Evolutionary conservation across 2,888 invertebrate species (phyloP).

Genomic region (Tiliacea aurago): DNA sequence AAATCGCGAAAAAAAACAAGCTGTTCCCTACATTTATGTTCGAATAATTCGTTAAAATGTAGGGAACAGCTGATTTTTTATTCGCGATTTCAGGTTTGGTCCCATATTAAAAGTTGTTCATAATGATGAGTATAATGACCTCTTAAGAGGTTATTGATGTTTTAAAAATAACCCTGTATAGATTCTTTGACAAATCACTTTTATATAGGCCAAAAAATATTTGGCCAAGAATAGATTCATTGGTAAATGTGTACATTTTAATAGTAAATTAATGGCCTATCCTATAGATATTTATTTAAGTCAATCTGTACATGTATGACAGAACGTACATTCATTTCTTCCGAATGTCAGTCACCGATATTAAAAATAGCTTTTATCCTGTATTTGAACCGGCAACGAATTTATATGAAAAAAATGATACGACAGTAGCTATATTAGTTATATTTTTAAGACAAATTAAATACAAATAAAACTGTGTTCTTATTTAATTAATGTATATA

Average conservation of each 20-base stretch:
- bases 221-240: neutral
- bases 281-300: conserved; percentile 1
- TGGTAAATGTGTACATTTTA: conserved; percentile 10
- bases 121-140: no score
- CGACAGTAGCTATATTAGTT: conserved; percentile 40
- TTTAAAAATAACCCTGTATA: no score
- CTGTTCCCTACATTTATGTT: no score
- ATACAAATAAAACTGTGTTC: conserved; percentile 65
- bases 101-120: no score
- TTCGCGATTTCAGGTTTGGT: no score
- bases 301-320: conserved; percentile 24
- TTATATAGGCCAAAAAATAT: neutral
- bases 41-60: no score
- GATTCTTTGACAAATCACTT: neutral
- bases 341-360: neutral
- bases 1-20: no score
- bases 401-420: conserved; percentile 49
- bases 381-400: conserved; percentile 59
- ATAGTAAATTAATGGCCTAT: conserved; percentile 8
- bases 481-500: conserved; percentile 50
- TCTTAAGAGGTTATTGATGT: no score
- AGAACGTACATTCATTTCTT: conserved; percentile 1
- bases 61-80: no score
- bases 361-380: neutral
- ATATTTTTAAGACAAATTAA: conserved; percentile 49